Evolutionary conservation across 2,113 vertebrate species (phyloP).

Genomic region (Heterotilapia buettikoferi): DNA sequence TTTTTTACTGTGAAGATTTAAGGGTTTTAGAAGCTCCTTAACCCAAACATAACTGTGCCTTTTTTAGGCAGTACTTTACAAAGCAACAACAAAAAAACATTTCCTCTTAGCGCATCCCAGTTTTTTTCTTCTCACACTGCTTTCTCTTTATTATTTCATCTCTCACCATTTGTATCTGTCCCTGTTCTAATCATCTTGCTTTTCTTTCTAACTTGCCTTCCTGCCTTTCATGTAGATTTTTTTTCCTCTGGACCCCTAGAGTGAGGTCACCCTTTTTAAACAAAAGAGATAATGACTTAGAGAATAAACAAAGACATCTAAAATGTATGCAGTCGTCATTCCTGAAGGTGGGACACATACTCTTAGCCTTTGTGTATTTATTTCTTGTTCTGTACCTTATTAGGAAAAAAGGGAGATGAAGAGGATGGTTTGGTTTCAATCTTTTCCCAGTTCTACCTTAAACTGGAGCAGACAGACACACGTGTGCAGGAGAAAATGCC

Average conservation of each 20-base stretch:
- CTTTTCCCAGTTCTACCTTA: slow-evolving; percentile 22
- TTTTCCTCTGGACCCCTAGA: background rate
- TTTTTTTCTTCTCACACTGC: background rate
- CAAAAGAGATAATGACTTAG: slow-evolving; percentile 21
- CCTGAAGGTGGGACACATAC: background rate
- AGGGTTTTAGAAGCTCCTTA: background rate
- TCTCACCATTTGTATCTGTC: background rate
- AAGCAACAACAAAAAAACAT: background rate
- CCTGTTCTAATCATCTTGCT: background rate
- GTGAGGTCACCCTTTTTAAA: slow-evolving; percentile 23
- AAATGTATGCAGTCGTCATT: slow-evolving; percentile 32
- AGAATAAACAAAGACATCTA: slow-evolving; percentile 1
- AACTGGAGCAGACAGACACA: slow-evolving; percentile 42
- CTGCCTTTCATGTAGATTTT: background rate
- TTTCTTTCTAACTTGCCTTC: background rate
- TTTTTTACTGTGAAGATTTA: background rate
- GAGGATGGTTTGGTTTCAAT: background rate
- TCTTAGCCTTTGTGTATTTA: background rate
- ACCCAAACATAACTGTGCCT: background rate
- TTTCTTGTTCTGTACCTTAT: slow-evolving; percentile 37
- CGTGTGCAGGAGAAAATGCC: background rate
- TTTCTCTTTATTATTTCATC: background rate
- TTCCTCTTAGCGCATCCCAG: background rate
- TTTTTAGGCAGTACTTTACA: background rate
- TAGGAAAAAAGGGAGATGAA: background rate